Evolutionary conservation across 2,888 invertebrate species (phyloP).

Genomic region (Tetanocera ferruginea): DNA sequence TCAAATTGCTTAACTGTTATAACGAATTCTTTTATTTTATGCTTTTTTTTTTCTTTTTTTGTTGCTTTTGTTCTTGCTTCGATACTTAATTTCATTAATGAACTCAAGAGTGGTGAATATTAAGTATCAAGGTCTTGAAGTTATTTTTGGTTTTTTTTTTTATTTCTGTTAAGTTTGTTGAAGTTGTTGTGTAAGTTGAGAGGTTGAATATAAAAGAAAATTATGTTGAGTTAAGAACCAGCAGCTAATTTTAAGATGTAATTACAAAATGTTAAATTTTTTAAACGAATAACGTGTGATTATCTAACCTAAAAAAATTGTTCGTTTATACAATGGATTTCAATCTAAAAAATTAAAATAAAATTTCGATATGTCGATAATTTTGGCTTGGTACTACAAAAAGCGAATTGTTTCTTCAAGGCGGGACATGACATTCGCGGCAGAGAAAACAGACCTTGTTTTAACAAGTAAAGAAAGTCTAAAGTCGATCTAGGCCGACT

Average conservation of each 20-base stretch:
- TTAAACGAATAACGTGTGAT: too few species aligned
- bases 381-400: too few species aligned
- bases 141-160: not conserved
- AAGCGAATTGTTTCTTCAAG: too few species aligned
- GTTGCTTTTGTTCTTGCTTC: not conserved
- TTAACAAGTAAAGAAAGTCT: too few species aligned
- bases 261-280: not conserved
- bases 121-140: not conserved
- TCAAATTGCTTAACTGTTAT: not conserved
- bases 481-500: too few species aligned
- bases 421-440: too few species aligned
- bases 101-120: not conserved
- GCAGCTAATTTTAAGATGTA: not conserved
- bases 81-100: constrained; percentile 26
- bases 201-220: too few species aligned
- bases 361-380: too few species aligned
- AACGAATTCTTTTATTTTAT: constrained; percentile 28
- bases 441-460: too few species aligned
- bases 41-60: not conserved
- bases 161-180: not conserved
- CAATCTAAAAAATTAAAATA: too few species aligned
- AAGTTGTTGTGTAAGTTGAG: not conserved
- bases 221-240: not conserved
- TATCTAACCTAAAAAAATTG: too few species aligned
- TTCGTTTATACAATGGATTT: too few species aligned